Evolutionary conservation across 64 coral and sea anemone species (phyloP), one percentile per base, ranked within the genome.

Genomic region (Acropora yongei): DNA sequence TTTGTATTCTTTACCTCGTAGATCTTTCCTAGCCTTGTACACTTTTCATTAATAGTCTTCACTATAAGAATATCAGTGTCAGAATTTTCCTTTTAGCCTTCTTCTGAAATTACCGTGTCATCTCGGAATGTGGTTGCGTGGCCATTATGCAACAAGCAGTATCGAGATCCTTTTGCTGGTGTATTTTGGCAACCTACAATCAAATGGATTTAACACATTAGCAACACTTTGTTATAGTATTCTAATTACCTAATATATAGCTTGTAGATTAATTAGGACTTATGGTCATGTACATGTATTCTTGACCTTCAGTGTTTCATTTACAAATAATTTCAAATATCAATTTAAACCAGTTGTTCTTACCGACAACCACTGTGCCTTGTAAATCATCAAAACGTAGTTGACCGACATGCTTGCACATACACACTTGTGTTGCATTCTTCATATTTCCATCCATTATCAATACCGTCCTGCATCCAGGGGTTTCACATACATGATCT

Each of bases 391-490:
- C 4, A 78, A 92, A 92, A 12, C 84, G 13, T 12, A 92, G 48
- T 78, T 92, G 39, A 6, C 78, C 69, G 44, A 92, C 80, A 92
- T 86, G 14, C 74, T 78, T 92, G 20, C 90, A 92, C 20, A 46
- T 78, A 43, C 90, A 92, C 6, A 92, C 80, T 86, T 92, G 81
- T 47, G 82, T 57, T 55, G 68, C 68, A 86, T 92, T 92, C 47
- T 92, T 92, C 90, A 92, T 92, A 50, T 92, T 92, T 19, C 90
- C 90, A 78, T 92, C 90, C 77, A 92, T 20, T 13, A 92, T 80
- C 50, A 92, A 13, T 44, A 80, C 90, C 49, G 68, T 49, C 18
- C 72, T 61, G 66, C 90, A 92, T 40, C 82, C 71, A 19, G 47
- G 63, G 18, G 13, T 14, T 16, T 77, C 42, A 68, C 69, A 86